Conservation (phyloP, 2,113 vertebrate genomes). For the Perca flavescens region DNA sequence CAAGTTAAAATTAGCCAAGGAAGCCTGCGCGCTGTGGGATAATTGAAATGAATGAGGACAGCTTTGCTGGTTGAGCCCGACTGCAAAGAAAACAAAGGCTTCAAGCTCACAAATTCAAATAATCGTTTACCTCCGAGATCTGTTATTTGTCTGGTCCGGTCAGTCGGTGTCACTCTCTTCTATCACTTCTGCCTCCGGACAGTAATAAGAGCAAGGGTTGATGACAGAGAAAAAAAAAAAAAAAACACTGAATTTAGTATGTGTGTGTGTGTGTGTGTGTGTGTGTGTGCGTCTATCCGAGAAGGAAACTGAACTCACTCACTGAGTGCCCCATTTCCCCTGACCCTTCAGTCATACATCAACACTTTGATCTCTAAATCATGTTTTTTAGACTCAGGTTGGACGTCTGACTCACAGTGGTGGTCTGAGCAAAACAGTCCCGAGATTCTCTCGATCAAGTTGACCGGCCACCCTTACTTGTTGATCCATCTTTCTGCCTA, state of each 20-base stretch:
- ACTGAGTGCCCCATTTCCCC: slow-evolving; percentile 12
- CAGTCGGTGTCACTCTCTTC: slow-evolving; percentile 28
- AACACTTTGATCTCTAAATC: slow-evolving; percentile 44
- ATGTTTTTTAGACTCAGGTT: not conserved
- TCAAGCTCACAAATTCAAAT: slow-evolving; percentile 52
- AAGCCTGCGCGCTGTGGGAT: slow-evolving; percentile 47
- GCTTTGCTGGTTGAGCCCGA: slow-evolving; percentile 51
- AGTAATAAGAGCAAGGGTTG: slow-evolving; percentile 39
- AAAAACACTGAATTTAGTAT: not conserved
- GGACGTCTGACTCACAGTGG: slow-evolving; percentile 25
- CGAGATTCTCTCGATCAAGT: slow-evolving; percentile 18
- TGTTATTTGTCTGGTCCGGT: slow-evolving; percentile 51
- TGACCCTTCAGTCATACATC: slow-evolving; percentile 37
- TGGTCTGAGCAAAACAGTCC: slow-evolving; percentile 20
- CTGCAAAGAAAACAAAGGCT: slow-evolving; percentile 72
- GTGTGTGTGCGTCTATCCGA: not conserved
- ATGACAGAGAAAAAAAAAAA: slow-evolving; percentile 4
- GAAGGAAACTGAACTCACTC: slow-evolving; percentile 23
- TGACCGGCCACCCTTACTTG: not conserved
- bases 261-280: not conserved
- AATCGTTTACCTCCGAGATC: slow-evolving; percentile 48
- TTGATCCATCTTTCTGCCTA: not conserved
- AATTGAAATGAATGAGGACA: slow-evolving; percentile 74
- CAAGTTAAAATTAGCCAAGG: slow-evolving; percentile 61
- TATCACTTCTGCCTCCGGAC: slow-evolving; percentile 22